These are phyloP conservation scores for Empidonax alnorum DNA, from an alignment of 2,113 vertebrate genomes.

Conservation along the genomic window DNA sequence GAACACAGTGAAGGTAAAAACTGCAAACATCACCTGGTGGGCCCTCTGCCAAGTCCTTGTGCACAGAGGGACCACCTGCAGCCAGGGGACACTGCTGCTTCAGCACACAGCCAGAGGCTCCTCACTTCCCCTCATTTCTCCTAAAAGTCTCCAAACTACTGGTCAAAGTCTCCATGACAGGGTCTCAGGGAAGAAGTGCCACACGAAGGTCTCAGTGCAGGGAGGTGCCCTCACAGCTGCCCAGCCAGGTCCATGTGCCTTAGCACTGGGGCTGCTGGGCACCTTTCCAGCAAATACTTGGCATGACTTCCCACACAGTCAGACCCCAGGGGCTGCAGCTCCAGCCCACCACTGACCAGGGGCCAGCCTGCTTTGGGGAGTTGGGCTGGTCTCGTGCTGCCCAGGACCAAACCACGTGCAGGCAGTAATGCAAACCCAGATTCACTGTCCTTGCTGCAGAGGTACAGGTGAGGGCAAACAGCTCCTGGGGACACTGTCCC, in stretches of 20 bases:
- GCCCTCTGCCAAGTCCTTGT: neutral
- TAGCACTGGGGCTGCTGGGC: neutral
- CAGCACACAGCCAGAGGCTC: neutral
- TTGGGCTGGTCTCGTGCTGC: neutral
- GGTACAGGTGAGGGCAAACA: neutral
- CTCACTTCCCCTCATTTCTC: neutral
- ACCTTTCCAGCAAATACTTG: neutral
- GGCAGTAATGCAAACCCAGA: neutral
- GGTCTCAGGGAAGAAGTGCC: neutral
- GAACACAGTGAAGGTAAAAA: neutral
- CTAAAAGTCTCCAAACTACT: neutral
- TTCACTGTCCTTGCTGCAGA: neutral
- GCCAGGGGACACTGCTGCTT: neutral
- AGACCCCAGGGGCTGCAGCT: neutral
- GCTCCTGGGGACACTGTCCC: neutral
- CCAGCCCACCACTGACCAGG: neutral
- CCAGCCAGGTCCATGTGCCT: neutral
- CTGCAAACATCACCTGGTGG: neutral
- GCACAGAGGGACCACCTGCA: neutral
- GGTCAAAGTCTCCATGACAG: neutral
- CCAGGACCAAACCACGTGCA: neutral
- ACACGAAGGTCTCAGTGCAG: neutral
- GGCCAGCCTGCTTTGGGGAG: neutral
- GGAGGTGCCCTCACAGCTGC: neutral
- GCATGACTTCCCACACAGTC: neutral